These are phyloP conservation scores for Lochmaea capreae DNA, from an alignment of 2,888 invertebrate genomes.

Conservation along the genomic window DNA sequence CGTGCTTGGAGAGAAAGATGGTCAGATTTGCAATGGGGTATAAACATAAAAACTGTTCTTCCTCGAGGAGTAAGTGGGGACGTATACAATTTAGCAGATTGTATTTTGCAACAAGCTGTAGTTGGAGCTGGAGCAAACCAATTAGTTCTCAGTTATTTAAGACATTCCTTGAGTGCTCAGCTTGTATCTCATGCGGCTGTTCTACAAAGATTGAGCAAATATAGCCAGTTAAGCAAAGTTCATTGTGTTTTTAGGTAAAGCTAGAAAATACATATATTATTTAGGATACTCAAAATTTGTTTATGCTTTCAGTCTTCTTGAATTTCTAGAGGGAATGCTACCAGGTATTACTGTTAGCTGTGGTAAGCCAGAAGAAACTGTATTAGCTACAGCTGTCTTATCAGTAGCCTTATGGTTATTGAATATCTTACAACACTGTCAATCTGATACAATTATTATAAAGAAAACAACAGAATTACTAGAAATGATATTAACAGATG, in stretches of 20 bases:
- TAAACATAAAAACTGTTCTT: constrained; percentile 91
- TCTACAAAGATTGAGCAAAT: constrained; percentile 87
- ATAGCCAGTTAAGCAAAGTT: constrained; percentile 83
- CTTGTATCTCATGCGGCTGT: constrained; percentile 93
- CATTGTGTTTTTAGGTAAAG: constrained; percentile 75
- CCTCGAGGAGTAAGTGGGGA: constrained; percentile 89
- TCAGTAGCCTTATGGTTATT: constrained; percentile 85
- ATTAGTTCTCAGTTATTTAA: constrained; percentile 90
- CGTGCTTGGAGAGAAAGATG: constrained; percentile 96
- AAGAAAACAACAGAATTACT: constrained; percentile 75
- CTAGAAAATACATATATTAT: neutral
- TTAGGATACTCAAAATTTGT: neutral
- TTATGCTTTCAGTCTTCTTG: constrained; percentile 76
- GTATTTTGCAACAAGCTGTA: constrained; percentile 92
- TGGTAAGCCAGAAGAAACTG: constrained; percentile 88
- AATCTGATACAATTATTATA: constrained; percentile 65
- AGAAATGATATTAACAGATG: constrained; percentile 71
- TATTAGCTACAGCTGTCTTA: constrained; percentile 85
- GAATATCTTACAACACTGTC: constrained; percentile 75
- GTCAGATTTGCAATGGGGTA: constrained; percentile 96
- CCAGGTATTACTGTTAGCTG: constrained; percentile 73
- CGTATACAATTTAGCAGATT: constrained; percentile 92
- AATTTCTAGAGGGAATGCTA: constrained; percentile 81
- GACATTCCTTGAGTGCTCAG: constrained; percentile 91
- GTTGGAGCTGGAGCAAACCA: constrained; percentile 94